phyloP scores from a whole-genome alignment of 2,888 invertebrate species.

The Aphrophora alni region DNA sequence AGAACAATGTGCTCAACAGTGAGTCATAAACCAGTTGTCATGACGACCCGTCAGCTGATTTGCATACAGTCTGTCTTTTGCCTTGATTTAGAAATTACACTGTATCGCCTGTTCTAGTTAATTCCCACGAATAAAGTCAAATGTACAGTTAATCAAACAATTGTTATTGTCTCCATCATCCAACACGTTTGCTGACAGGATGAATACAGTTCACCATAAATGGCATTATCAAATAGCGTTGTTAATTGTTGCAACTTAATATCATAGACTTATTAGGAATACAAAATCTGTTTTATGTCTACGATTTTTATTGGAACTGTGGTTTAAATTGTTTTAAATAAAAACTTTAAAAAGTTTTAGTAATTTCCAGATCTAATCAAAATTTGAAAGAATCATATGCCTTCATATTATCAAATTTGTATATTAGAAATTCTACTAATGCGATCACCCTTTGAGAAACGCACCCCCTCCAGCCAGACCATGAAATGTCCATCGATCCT shows the following conservation, averaged over 20 bases:
- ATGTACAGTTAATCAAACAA: not conserved
- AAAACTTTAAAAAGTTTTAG: no score
- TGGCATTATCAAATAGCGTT: not conserved
- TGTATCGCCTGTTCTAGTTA: not conserved
- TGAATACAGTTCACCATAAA: not conserved
- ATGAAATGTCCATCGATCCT: no score
- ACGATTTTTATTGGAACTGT: not conserved
- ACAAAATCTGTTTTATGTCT: not conserved
- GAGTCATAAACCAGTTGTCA: slow-evolving; percentile 2
- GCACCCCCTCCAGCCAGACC: no score
- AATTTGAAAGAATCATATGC: no score
- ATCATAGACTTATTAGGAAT: not conserved
- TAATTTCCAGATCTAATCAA: no score
- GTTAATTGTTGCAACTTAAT: not conserved
- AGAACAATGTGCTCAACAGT: not conserved
- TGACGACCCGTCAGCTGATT: slow-evolving; percentile 5
- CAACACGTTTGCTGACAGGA: not conserved
- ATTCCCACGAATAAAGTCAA: not conserved
- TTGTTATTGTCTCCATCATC: not conserved
- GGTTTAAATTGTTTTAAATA: no score
- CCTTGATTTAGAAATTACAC: not conserved
- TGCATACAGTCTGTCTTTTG: not conserved
- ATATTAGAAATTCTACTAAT: no score
- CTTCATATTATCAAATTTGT: no score
- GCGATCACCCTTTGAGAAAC: no score